Percentiles rank a stretch among this genome's conserved stretches.
These are phyloP conservation scores for Sitta carolinensis DNA, from an alignment of 2,797 vertebrate species.

Conservation along the genomic window DNA sequence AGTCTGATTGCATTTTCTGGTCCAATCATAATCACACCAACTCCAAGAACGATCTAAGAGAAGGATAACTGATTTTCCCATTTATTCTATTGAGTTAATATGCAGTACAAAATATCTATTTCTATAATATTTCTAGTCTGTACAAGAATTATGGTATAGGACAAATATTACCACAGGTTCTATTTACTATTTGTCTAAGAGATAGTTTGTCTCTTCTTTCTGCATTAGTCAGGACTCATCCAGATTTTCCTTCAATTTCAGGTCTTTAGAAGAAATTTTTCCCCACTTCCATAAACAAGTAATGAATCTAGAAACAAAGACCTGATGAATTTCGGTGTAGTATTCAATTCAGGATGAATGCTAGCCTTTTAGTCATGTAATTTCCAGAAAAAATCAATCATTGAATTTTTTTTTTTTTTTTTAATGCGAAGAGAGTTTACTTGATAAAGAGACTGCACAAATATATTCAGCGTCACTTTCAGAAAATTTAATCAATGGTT, in stretches of 20 bases:
- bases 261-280: background rate
- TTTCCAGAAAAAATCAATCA: background rate
- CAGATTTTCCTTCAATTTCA: background rate
- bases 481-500: background rate
- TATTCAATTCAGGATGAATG: background rate
- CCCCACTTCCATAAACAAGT: fast-evolving
- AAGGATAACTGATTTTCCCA: background rate
- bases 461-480: background rate
- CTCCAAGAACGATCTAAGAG: background rate
- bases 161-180: background rate
- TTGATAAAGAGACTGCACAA: background rate
- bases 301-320: background rate
- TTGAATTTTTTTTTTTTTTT: no score
- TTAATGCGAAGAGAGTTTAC: background rate
- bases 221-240: background rate
- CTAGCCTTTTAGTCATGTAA: background rate
- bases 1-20: background rate
- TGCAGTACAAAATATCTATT: background rate
- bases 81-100: background rate
- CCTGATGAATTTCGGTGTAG: background rate
- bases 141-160: background rate
- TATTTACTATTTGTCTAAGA: background rate
- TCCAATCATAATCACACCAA: background rate
- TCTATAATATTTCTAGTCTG: background rate
- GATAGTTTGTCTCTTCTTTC: background rate